Base-by-base conservation (phyloP, 2,797 vertebrate genomes). In the Momotus momota region DNA sequence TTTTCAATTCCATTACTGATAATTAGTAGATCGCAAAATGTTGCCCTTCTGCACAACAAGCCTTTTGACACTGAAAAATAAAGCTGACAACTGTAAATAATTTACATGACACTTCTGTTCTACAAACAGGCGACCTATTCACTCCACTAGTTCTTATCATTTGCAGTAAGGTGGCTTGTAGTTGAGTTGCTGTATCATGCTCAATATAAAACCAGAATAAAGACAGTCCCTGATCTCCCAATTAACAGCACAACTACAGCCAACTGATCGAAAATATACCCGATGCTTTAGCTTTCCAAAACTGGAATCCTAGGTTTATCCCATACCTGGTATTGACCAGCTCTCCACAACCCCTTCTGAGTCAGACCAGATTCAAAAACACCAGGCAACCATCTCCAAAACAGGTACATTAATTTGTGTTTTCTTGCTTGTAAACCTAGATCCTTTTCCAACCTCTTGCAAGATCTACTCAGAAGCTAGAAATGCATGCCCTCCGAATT, bases 51-150 rank as follows among this genome's bases (percentile, higher is more conserved):
- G 81, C 55, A 86, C 54, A 90, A 74, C 89, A 73, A 79, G 33
- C 25, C 61, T 41, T 92, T 61, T 66, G 69, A 92, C 49, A 52
- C 41, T 65, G 74, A 87, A 87, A 95, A 90, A 87, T 66, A 73
- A 64, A 82, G 73, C 79, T 20, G 27, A 81, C 64, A 66, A 77
- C 60, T 38, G 52, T 74, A 88, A 92, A 79, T 77, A 33, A 86
- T 70, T 86, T 48, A 88, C 49, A 4, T n/a, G 38, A 80, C 40
- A 82, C 62, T 87, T 87, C 29, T 43, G 52, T 55, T 93, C 26
- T 25, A 62, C 81, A 70, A 90, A 86, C 31, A 93, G 49, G 72
- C 54, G 64, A 85, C 26, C 17, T 9, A n/a, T 61, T 33, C 23
- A 25, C 21, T 26, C 58, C 51, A 43, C 40, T 62, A 29, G 3